Conservation (phyloP, 2,797 vertebrate genomes). For the Erethizon dorsatum region DNA sequence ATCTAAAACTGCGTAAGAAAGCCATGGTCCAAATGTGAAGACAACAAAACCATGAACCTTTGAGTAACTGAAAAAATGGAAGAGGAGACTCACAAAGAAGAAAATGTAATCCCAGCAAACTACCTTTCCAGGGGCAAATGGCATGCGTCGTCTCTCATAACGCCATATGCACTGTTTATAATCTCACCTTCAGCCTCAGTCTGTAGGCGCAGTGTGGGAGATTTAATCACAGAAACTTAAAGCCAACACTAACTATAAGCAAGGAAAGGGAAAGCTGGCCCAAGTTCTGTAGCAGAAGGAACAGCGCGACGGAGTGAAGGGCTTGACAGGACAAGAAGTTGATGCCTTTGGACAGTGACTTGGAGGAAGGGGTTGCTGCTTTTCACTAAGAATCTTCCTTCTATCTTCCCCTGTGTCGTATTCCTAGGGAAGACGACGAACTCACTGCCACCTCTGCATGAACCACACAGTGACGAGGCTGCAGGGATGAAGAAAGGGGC, state of each 20-base stretch:
- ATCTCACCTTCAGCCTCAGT: background rate
- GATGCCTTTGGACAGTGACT: background rate
- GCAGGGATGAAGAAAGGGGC: background rate
- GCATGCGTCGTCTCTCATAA: background rate
- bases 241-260: background rate
- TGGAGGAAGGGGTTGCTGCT: background rate
- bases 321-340: background rate
- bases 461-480: background rate
- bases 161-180: no score
- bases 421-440: background rate
- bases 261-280: background rate
- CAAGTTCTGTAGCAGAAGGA: background rate
- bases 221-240: background rate
- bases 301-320: background rate
- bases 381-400: background rate
- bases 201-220: no score
- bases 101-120: background rate
- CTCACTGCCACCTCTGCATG: background rate
- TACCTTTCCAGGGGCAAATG: no score
- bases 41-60: background rate
- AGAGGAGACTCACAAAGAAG: background rate
- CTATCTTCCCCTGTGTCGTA: accelerated
- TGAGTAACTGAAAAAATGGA: background rate
- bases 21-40: background rate
- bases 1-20: background rate